These are phyloP conservation scores for Hipposideros armiger DNA, from an alignment of 2,113 vertebrate genomes.

Conservation along the genomic window DNA sequence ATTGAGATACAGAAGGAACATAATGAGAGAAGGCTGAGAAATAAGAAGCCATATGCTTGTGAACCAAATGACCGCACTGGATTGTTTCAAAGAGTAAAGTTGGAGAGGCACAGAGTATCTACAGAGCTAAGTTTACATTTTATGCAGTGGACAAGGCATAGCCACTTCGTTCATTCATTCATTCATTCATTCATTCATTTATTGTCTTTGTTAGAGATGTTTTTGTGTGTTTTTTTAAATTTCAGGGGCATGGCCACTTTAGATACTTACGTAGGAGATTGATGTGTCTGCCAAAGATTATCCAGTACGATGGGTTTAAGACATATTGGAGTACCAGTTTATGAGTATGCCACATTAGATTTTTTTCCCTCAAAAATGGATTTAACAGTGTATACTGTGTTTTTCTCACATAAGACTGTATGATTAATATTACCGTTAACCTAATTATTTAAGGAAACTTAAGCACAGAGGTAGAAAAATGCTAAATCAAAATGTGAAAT, in stretches of 20 bases:
- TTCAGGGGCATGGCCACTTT: neutral
- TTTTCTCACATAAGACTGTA: neutral
- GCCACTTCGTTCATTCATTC: neutral
- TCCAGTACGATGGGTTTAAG: neutral
- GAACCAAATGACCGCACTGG: neutral
- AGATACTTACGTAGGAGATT: neutral
- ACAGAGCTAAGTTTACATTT: neutral
- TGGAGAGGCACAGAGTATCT: neutral
- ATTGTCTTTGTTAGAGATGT: too few species aligned
- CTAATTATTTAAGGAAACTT: constrained; percentile 24
- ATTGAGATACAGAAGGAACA: neutral
- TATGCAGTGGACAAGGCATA: neutral
- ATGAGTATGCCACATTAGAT: neutral
- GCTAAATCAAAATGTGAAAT: neutral
- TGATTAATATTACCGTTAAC: constrained; percentile 22
- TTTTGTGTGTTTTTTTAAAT: too few species aligned
- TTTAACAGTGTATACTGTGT: neutral
- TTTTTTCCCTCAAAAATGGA: neutral
- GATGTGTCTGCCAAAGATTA: neutral
- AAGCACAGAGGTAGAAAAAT: neutral
- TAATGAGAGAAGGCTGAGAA: neutral
- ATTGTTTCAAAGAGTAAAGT: neutral
- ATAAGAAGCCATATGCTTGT: neutral
- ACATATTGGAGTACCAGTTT: neutral
- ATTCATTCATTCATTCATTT: too few species aligned